Evolutionary conservation across 2,797 vertebrate species (phyloP).

Genomic region (Pantherophis vulpinus): DNA sequence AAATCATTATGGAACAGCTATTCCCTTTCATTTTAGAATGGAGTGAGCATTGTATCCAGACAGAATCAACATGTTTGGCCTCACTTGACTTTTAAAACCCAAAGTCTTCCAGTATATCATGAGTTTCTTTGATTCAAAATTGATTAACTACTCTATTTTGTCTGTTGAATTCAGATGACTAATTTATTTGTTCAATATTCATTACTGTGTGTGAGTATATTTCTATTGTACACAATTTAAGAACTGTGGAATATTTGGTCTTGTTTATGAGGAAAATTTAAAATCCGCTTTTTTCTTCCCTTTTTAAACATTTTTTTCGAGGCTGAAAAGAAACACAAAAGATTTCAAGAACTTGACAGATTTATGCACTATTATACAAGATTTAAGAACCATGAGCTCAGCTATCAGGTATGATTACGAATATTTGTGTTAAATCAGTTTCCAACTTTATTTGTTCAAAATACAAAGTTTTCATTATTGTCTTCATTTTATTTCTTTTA

Average conservation of each 20-base stretch:
- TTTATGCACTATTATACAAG: conserved; percentile 99
- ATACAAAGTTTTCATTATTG: background rate
- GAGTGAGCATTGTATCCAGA: background rate
- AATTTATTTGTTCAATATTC: background rate
- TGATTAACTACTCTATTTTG: conserved; percentile 9
- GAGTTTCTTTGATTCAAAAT: conserved; percentile 14
- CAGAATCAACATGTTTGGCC: background rate
- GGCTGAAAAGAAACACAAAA: conserved; percentile 98
- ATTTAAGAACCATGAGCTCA: conserved; percentile 99
- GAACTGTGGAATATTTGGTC: conserved; percentile 2
- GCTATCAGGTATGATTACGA: conserved; percentile 85
- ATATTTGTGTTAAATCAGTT: conserved; percentile 26
- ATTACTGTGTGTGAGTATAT: background rate
- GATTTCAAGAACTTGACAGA: conserved; percentile 96
- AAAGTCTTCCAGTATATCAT: background rate
- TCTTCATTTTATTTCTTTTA: conserved; percentile 54
- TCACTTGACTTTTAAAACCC: background rate
- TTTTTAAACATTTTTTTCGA: conserved; percentile 64
- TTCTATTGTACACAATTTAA: background rate
- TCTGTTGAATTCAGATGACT: conserved; percentile 1
- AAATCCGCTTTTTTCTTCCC: conserved; percentile 23
- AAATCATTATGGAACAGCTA: background rate
- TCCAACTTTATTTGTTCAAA: conserved; percentile 16
- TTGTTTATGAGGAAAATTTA: conserved; percentile 5
- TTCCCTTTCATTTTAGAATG: background rate